Conservation (phyloP, 2,797 vertebrate species). For the Sebastolobus altivelis region DNA sequence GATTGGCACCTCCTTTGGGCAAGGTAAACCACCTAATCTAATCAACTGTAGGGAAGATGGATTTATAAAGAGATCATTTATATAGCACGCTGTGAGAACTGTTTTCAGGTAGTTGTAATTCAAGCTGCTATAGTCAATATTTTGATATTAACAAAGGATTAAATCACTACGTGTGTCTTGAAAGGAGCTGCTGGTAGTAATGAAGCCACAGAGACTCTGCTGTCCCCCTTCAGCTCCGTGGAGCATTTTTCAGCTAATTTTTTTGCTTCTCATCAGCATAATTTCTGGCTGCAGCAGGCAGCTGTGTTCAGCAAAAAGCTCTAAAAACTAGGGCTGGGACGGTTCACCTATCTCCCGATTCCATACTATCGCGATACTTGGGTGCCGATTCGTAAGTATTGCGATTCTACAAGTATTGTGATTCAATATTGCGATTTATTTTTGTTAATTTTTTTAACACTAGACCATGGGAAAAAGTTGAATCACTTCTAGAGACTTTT, state of each 20-base stretch:
- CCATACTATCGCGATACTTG: too few relatives aligned
- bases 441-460: too few relatives aligned
- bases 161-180: neutral
- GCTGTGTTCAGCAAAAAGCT: neutral
- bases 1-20: neutral
- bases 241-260: neutral
- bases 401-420: too few relatives aligned
- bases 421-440: too few relatives aligned
- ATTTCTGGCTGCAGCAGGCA: neutral
- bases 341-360: too few relatives aligned
- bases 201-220: neutral
- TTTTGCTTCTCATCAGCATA: neutral
- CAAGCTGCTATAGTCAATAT: conserved; percentile 11
- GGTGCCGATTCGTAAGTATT: too few relatives aligned
- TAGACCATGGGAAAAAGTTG: too few relatives aligned
- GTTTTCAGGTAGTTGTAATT: neutral
- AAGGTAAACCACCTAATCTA: conserved; percentile 1
- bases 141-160: conserved; percentile 4
- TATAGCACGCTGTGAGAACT: neutral
- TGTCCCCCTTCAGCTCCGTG: neutral
- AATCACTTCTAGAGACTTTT: too few relatives aligned
- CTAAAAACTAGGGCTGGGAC: neutral
- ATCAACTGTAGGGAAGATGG: conserved; percentile 3
- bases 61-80: conserved; percentile 15
- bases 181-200: neutral